Conservation (phyloP, 2,888 invertebrate genomes). For the Acleris holmiana region DNA sequence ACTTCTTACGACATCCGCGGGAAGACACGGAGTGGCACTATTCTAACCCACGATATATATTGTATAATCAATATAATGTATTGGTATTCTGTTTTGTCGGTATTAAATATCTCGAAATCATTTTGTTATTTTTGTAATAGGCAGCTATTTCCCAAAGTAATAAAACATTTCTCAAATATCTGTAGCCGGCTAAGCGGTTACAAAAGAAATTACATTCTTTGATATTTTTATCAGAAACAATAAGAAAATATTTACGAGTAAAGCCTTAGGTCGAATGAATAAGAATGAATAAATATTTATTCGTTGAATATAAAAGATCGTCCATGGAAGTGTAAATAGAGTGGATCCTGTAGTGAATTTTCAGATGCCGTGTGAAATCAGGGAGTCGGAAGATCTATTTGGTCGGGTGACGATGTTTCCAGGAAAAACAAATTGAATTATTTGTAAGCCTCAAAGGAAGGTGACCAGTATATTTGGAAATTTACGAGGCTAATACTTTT, state of each 20-base stretch:
- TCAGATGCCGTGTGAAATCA: slow-evolving; percentile 21
- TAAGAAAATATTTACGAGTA: background rate
- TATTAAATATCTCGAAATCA: too few relatives aligned
- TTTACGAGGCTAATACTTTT: background rate
- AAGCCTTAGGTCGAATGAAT: slow-evolving; percentile 2
- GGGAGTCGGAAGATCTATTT: slow-evolving; percentile 30
- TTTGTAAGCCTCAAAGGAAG: slow-evolving; percentile 1
- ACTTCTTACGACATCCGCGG: too few relatives aligned
- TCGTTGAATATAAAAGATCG: slow-evolving; percentile 4
- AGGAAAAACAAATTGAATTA: slow-evolving; percentile 28
- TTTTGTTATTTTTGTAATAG: too few relatives aligned
- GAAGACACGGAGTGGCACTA: too few relatives aligned
- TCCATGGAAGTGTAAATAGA: slow-evolving; percentile 5
- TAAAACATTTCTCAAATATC: background rate
- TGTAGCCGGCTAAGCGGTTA: background rate
- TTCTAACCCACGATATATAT: too few relatives aligned
- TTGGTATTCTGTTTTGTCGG: too few relatives aligned
- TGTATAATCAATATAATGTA: too few relatives aligned
- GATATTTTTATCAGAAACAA: background rate
- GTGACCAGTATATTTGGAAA: slow-evolving; percentile 11
- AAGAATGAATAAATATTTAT: slow-evolving; percentile 15
- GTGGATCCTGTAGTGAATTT: slow-evolving; percentile 11
- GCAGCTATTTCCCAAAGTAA: too few relatives aligned
- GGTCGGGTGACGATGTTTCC: slow-evolving; percentile 23
- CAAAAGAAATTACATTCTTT: background rate